phyloP scores from a whole-genome alignment of 2,888 invertebrate genomes.

The Chrysolina haemoptera region DNA sequence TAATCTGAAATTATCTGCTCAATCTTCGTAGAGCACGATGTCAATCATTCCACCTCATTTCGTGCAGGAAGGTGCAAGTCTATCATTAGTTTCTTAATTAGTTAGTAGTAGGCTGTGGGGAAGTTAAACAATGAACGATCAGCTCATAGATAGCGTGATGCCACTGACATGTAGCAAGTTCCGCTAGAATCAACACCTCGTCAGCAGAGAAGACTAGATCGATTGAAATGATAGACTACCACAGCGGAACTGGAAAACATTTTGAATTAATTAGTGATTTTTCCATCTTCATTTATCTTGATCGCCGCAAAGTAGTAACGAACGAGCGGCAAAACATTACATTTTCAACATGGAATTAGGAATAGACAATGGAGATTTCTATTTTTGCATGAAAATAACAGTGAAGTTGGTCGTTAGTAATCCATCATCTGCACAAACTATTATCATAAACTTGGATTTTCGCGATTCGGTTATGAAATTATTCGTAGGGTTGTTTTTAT shows the following conservation, averaged over 20 bases:
- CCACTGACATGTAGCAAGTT: background rate
- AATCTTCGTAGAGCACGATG: background rate
- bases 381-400: background rate
- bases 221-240: background rate
- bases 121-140: slow-evolving; percentile 28
- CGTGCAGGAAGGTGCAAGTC: slow-evolving; percentile 3
- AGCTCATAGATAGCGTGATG: slow-evolving; percentile 17
- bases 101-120: slow-evolving; percentile 12
- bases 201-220: background rate
- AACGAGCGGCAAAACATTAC: background rate
- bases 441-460: background rate
- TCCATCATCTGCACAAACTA: background rate
- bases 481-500: no score
- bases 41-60: slow-evolving; percentile 12
- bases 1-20: background rate
- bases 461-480: background rate
- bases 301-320: background rate
- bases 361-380: background rate
- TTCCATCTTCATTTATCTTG: background rate
- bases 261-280: background rate
- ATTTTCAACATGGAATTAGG: background rate
- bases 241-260: background rate
- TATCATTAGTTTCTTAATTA: slow-evolving; percentile 9
- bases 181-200: background rate
- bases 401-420: background rate